Evolutionary conservation across 2,113 vertebrate species (phyloP), one percentile per base, ranked within the genome.

Genomic region (Hydrolagus affinis): DNA sequence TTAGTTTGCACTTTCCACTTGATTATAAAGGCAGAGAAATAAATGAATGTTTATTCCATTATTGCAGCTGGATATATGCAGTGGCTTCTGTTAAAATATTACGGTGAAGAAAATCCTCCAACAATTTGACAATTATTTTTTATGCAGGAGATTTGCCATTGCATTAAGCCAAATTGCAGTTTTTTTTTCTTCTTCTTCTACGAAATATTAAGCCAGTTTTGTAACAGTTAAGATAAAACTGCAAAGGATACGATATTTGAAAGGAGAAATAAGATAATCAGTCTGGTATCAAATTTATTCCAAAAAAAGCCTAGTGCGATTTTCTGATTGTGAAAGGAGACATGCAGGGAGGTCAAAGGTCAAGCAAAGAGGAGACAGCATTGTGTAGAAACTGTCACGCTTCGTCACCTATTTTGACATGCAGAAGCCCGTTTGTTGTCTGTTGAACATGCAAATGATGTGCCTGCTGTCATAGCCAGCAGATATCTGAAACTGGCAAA

Each of bases 381-480:
- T 98, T 97, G 96, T 98, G 97, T 96, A 94, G 96, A 91, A 96
- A 95, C 98, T 98, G 97, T 98, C 98, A 99, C 93, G 96, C 97
- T 96, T 96, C 96, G 96, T 96, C 96, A 97, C 97, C 97, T 98
- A 97, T 96, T 98, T 96, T 98, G 96, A 99, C 98, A 98, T 97
- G 96, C 98, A 97, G 94, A 92, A 95, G 95, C 94, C 96, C 96
- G 96, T 97, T 97, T 98, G 97, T 98, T 98, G 98, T 99, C 98
- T 99, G 96, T 98, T 93, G 95, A 97, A 98, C 98, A 99, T 99
- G 98, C 97, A 99, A 99, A 99, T 99, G 94, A 96, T 95, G 95
- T 94, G 95, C 94, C 95, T 93, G 95, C 97, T 98, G 98, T 99
- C 97, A 98, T 96, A 95, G 96, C 93, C 95, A 93, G 96, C 94